Base-by-base conservation (phyloP, 1,140 invertebrate genomes). In the Cardiocondyla obscurior region DNA sequence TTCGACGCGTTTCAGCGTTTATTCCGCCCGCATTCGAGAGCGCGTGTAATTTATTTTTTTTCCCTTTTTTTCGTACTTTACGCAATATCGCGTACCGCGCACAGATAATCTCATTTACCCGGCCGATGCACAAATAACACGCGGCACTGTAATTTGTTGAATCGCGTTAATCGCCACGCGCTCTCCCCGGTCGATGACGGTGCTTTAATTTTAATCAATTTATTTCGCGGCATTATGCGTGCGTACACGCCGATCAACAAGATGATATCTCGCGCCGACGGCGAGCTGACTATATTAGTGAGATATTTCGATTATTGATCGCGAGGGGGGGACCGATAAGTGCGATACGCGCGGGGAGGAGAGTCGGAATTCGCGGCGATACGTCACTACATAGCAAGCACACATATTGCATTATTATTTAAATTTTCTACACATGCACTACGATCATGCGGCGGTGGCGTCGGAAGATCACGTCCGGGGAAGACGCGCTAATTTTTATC, bases 141-240 rank as follows among this genome's bases (percentile, higher is more conserved):
- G 16, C 8, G 12, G 36, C 25, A 25, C 25, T 39, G 19, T 39
- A 77, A 81, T 22, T 64, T 19, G n/a, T 49, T 12, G 58, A 25
- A 25, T 65, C 16, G 39, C 39, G 19, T 42, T 49, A 3, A 10
- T 8, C 57, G 19, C 74, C 58, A 2, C 70, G 5, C 42, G 57
- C 28, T n/a, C 72, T 7, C 7, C 16, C 5, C 65, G 19, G 30
- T 55, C 46, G 22, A 64, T 33, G 19, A 19, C 57, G 57, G 14
- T 36, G 46, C 65, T 79, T 79, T 69, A 77, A 77, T 77, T 77
- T 67, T 39, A 67, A 69, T 79, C 62, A 53, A 79, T 79, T 79
- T 79, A 79, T 79, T 53, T 53, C 62, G 30, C 62, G 74, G 22
- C 22, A 53, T 67, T 67, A 79, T 36, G 33, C 58, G 14, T 36